Percentiles rank a stretch among this genome's conserved stretches.
These are phyloP conservation scores for Eugnorisma glareosa DNA, from an alignment of 2,888 invertebrate genomes.

Conservation along the genomic window DNA sequence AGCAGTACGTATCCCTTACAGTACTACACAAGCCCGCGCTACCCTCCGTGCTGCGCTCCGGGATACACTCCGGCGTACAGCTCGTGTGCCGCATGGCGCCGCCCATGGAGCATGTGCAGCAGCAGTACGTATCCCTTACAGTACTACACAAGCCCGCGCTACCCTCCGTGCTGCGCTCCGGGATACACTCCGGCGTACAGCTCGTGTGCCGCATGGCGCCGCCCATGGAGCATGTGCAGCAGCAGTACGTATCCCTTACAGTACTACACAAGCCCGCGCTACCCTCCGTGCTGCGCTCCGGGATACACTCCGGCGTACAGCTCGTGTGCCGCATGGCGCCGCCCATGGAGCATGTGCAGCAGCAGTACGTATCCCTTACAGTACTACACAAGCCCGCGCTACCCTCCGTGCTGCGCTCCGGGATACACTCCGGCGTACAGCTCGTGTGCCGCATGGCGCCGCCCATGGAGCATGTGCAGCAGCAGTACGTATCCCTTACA, in stretches of 20 bases:
- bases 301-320: slow-evolving; percentile 91
- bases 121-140: slow-evolving; percentile 68
- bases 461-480: slow-evolving; percentile 81
- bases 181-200: slow-evolving; percentile 91
- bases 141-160: slow-evolving; percentile 90
- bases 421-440: slow-evolving; percentile 91
- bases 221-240: slow-evolving; percentile 81
- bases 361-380: slow-evolving; percentile 68
- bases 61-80: slow-evolving; percentile 91
- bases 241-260: slow-evolving; percentile 68
- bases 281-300: slow-evolving; percentile 92
- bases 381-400: slow-evolving; percentile 90
- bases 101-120: slow-evolving; percentile 81
- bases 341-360: slow-evolving; percentile 81
- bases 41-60: slow-evolving; percentile 92
- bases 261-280: slow-evolving; percentile 90
- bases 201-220: slow-evolving; percentile 95
- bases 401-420: slow-evolving; percentile 92
- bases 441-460: slow-evolving; percentile 95
- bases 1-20: slow-evolving; percentile 68
- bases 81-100: slow-evolving; percentile 95
- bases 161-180: slow-evolving; percentile 92
- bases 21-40: slow-evolving; percentile 90
- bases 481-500: slow-evolving; percentile 68
- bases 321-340: slow-evolving; percentile 95